These are phyloP conservation scores for Augochlorella aurata DNA, from an alignment of 2,888 invertebrate species.

Conservation along the genomic window DNA sequence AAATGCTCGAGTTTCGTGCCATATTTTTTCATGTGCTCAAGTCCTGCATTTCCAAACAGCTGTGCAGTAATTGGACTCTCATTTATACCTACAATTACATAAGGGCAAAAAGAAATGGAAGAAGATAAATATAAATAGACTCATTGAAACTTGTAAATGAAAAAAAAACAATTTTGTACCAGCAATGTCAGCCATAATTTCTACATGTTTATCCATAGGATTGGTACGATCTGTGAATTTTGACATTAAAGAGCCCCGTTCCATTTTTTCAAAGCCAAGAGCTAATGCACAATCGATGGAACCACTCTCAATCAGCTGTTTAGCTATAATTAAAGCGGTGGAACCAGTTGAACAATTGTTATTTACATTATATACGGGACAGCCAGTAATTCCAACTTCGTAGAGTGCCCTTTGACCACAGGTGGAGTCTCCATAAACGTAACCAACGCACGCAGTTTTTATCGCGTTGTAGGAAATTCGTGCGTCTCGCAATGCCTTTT, in stretches of 20 bases:
- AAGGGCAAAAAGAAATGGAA: background rate
- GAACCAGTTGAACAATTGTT: conserved; percentile 99
- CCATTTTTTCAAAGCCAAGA: conserved; percentile 99
- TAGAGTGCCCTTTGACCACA: conserved; percentile 97
- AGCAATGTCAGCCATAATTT: conserved; percentile 91
- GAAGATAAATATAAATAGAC: background rate
- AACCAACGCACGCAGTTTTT: conserved; percentile 95
- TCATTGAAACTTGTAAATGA: background rate
- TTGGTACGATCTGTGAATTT: conserved; percentile 92
- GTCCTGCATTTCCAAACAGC: conserved; percentile 97
- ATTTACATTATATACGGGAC: conserved; percentile 98
- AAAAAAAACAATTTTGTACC: conserved; percentile 82
- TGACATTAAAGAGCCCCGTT: conserved; percentile 91
- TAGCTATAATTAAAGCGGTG: conserved; percentile 93
- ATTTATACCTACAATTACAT: conserved; percentile 83
- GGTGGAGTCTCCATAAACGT: conserved; percentile 97
- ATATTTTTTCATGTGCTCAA: conserved; percentile 97
- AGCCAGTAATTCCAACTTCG: conserved; percentile 96
- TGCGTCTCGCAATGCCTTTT: conserved; percentile 93
- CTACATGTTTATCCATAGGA: conserved; percentile 94
- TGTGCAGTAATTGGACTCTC: conserved; percentile 95
- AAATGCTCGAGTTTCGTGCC: conserved; percentile 96
- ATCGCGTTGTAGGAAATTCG: conserved; percentile 89
- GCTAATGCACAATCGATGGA: conserved; percentile 94
- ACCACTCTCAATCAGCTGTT: conserved; percentile 95